phyloP scores from a whole-genome alignment of 2,113 vertebrate genomes.

The Rhineura floridana region DNA sequence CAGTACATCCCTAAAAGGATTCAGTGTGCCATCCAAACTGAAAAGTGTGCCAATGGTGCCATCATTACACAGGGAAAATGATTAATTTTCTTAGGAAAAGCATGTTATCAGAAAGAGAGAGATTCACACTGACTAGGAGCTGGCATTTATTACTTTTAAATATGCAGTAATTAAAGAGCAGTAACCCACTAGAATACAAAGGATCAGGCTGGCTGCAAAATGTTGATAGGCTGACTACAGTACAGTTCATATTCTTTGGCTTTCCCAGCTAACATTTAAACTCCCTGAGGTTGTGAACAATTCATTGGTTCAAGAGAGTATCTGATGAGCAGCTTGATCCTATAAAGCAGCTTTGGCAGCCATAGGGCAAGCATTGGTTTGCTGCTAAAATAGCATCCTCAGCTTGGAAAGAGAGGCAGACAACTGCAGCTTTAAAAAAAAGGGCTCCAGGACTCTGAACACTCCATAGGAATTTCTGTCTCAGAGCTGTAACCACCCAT shows the following conservation, averaged over 20 bases:
- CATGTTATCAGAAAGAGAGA: not conserved
- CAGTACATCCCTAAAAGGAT: not conserved
- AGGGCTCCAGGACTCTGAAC: not conserved
- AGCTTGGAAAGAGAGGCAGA: not conserved
- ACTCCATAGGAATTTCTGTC: not conserved
- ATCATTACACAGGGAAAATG: constrained; percentile 23
- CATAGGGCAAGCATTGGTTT: not conserved
- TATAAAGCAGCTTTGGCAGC: constrained; percentile 2
- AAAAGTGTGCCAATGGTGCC: not conserved
- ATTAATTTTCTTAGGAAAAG: constrained; percentile 17
- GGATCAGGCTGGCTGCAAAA: constrained; percentile 12
- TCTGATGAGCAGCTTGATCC: constrained; percentile 20
- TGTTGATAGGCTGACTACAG: not conserved
- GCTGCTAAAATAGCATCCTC: not conserved
- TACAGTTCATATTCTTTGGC: not conserved
- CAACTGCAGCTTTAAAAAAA: not conserved
- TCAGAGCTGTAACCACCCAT: not conserved
- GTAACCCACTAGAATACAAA: not conserved
- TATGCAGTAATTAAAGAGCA: constrained; percentile 1
- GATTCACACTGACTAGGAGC: constrained; percentile 8
- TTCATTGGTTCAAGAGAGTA: constrained; percentile 23
- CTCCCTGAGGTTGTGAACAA: constrained; percentile 14
- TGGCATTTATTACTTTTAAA: not conserved
- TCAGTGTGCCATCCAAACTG: not conserved
- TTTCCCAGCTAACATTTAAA: constrained; percentile 5